phyloP scores from a whole-genome alignment of 2,113 vertebrate genomes.

The Dicaeum eximium region DNA sequence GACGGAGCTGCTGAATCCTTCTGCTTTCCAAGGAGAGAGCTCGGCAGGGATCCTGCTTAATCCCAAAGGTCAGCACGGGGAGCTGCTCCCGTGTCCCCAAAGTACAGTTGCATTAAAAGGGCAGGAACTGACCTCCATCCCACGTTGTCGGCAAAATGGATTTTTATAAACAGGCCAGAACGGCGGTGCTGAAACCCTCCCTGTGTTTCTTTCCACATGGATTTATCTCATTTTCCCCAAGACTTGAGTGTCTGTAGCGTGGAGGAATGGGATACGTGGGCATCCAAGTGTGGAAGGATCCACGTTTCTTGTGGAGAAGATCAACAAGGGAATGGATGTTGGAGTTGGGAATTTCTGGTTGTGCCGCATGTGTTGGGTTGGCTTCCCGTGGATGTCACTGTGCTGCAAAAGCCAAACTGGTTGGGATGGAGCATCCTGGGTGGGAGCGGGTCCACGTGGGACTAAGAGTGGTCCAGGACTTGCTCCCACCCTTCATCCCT shows the following conservation, averaged over 20 bases:
- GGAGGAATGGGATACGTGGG: fast-evolving
- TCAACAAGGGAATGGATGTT: neutral
- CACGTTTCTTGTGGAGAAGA: fast-evolving
- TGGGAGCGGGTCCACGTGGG: fast-evolving
- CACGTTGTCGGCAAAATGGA: fast-evolving
- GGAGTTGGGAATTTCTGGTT: neutral
- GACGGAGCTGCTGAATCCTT: neutral
- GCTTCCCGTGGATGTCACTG: neutral
- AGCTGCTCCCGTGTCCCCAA: neutral
- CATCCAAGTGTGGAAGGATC: fast-evolving
- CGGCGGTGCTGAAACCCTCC: neutral
- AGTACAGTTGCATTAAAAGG: neutral
- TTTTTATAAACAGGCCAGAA: neutral
- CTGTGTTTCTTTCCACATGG: fast-evolving
- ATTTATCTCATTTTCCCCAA: neutral
- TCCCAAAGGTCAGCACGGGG: neutral
- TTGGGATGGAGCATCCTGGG: neutral
- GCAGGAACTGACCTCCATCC: neutral
- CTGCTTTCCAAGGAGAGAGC: neutral
- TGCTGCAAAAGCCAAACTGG: neutral
- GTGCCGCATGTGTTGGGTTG: fast-evolving
- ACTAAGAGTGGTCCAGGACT: neutral
- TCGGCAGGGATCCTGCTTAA: neutral
- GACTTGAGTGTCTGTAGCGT: neutral
- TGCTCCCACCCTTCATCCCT: neutral